These are phyloP conservation scores for Ictalurus punctatus DNA, from an alignment of 2,113 vertebrate species.

Conservation along the genomic window DNA sequence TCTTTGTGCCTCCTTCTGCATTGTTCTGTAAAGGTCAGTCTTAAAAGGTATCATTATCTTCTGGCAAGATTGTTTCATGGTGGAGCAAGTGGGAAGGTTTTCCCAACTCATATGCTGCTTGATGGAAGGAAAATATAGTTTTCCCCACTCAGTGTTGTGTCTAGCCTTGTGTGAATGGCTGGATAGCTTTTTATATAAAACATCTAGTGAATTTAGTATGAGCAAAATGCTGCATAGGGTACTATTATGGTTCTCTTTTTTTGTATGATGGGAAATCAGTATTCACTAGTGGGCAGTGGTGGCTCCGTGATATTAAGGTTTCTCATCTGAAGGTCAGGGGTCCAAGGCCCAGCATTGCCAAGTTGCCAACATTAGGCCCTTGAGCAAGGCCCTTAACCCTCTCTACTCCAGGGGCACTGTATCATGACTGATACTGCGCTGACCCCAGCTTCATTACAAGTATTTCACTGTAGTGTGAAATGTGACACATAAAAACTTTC, in stretches of 20 bases:
- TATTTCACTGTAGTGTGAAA: background rate
- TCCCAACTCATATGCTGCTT: background rate
- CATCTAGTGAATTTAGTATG: background rate
- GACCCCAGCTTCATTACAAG: background rate
- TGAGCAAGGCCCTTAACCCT: background rate
- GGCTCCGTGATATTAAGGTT: background rate
- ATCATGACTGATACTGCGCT: background rate
- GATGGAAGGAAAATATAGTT: background rate
- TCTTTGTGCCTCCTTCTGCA: slow-evolving; percentile 49
- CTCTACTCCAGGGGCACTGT: background rate
- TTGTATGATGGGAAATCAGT: background rate
- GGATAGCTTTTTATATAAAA: background rate
- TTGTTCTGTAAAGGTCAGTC: slow-evolving; percentile 52
- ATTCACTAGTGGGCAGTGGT: background rate
- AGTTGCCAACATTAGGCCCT: background rate
- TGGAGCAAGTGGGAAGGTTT: slow-evolving; percentile 26
- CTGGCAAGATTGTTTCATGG: slow-evolving; percentile 44
- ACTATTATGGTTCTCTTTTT: background rate
- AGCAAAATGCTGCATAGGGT: background rate
- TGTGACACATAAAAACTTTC: background rate
- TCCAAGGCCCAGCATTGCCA: background rate
- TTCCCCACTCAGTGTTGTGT: background rate
- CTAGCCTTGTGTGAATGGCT: background rate
- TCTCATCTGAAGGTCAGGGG: background rate
- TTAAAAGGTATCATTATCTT: slow-evolving; percentile 51